Evolutionary conservation across 2,888 invertebrate genomes (phyloP).

Genomic region (Thecocarcelia acutangulata): DNA sequence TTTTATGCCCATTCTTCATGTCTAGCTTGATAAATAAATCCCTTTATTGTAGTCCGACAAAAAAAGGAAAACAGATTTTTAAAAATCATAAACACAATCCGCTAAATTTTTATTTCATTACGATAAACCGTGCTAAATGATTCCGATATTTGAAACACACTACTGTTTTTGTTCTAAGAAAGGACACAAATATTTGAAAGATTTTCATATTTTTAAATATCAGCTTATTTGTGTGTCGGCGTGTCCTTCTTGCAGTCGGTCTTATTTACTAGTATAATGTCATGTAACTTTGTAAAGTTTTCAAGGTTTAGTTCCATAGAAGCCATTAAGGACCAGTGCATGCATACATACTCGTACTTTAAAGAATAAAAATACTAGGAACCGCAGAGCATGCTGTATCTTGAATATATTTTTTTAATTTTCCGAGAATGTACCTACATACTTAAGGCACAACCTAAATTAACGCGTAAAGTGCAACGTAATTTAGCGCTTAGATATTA

Average conservation of each 20-base stretch:
- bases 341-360: background rate
- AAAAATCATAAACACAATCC: conserved; percentile 26
- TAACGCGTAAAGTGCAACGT: no score
- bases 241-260: background rate
- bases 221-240: background rate
- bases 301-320: conserved; percentile 73
- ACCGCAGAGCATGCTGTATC: no score
- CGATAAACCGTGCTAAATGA: conserved; percentile 60
- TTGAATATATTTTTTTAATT: no score
- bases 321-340: conserved; percentile 75
- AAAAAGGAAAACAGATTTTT: conserved; percentile 7
- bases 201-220: background rate
- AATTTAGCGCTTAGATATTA: no score
- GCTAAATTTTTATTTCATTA: conserved; percentile 53
- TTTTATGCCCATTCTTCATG: background rate
- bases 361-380: no score
- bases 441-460: no score
- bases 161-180: conserved; percentile 31
- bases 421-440: no score
- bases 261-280: conserved; percentile 51
- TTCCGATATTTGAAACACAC: conserved; percentile 45
- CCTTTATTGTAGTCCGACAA: background rate
- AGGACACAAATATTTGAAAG: background rate
- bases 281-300: conserved; percentile 57
- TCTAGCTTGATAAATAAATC: conserved; percentile 25